phyloP scores from a whole-genome alignment of 2,797 vertebrate genomes.

The Pseudotriccus pelzelni region DNA sequence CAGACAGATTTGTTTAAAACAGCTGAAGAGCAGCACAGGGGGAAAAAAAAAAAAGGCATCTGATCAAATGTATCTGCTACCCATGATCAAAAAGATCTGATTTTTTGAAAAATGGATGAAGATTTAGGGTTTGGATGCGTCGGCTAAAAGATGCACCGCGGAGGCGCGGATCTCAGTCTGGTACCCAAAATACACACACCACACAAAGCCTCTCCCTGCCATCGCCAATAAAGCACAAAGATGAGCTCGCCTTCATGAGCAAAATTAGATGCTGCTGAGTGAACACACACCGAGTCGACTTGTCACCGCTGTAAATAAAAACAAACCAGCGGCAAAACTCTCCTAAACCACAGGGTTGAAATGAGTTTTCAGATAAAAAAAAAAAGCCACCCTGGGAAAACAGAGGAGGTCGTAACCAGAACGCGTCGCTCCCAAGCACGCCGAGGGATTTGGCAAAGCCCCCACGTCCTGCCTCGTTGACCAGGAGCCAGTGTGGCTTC shows the following conservation, averaged over 20 bases:
- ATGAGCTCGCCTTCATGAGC: not conserved
- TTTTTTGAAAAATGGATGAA: not conserved
- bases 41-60: not conserved
- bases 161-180: not conserved
- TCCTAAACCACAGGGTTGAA: not conserved
- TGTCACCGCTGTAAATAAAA: not conserved
- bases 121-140: accelerated
- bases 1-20: conserved; percentile 41
- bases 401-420: not conserved
- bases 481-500: accelerated
- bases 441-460: not conserved
- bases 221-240: not conserved
- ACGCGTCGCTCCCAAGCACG: accelerated
- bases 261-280: not conserved
- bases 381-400: not conserved
- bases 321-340: not conserved
- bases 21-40: not conserved
- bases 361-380: not conserved
- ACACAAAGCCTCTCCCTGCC: not conserved
- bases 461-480: not conserved
- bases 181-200: conserved; percentile 5
- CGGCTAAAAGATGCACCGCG: not conserved
- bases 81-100: conserved; percentile 32
- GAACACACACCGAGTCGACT: not conserved
- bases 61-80: conserved; percentile 38